These are phyloP conservation scores for Oceanodroma leucorhoa DNA, from an alignment of 2,797 vertebrate genomes.

Conservation along the genomic window DNA sequence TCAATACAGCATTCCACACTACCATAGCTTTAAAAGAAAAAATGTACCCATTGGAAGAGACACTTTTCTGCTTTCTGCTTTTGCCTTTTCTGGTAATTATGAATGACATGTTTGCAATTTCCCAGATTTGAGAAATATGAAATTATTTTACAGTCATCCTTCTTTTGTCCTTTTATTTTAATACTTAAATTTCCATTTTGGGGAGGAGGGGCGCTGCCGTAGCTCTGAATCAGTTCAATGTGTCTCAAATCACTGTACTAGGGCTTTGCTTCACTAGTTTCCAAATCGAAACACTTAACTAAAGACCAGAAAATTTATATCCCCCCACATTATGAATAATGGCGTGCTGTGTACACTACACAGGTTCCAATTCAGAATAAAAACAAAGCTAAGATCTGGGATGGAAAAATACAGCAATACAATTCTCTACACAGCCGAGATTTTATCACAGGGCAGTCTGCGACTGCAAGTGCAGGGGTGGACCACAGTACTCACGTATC, in stretches of 20 bases:
- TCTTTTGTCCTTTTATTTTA: constrained; percentile 68
- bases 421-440: background rate
- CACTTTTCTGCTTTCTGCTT: constrained; percentile 63
- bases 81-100: constrained; percentile 65
- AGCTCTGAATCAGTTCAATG: constrained; percentile 56
- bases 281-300: constrained; percentile 30
- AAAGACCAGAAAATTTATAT: constrained; percentile 55
- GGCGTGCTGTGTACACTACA: background rate
- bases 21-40: constrained; percentile 62
- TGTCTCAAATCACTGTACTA: constrained; percentile 33
- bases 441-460: background rate
- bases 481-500: accelerated
- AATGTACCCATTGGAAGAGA: constrained; percentile 42
- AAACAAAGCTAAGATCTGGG: constrained; percentile 10
- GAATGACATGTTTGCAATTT: constrained; percentile 69
- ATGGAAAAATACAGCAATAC: background rate
- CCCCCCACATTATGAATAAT: background rate
- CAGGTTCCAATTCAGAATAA: constrained; percentile 22
- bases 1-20: constrained; percentile 61
- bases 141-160: constrained; percentile 61
- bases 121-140: constrained; percentile 57
- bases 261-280: background rate
- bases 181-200: constrained; percentile 61
- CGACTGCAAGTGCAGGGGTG: background rate
- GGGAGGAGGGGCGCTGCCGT: background rate